phyloP scores from a whole-genome alignment of 2,113 vertebrate genomes.

The Marcusenius ussheri region DNA sequence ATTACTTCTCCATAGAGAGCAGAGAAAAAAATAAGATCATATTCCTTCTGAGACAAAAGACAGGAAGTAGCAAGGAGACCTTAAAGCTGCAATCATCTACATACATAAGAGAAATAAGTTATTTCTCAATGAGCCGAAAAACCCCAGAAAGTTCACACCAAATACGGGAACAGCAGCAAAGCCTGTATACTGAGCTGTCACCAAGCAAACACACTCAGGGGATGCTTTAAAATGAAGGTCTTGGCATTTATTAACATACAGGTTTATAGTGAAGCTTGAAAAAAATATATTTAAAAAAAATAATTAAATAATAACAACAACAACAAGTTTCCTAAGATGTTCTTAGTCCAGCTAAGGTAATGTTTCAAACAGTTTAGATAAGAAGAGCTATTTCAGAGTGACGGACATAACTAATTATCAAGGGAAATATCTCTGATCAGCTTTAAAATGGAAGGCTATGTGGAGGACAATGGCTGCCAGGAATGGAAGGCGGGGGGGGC shows the following conservation, averaged over 20 bases:
- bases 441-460: background rate
- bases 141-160: background rate
- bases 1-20: slow-evolving; percentile 18
- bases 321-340: background rate
- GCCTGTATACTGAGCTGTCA: background rate
- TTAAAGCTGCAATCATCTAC: background rate
- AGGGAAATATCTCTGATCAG: background rate
- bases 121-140: background rate
- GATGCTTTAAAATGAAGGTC: background rate
- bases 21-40: slow-evolving; percentile 36
- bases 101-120: background rate
- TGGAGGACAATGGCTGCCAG: background rate
- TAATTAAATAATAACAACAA: background rate
- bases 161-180: background rate
- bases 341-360: background rate
- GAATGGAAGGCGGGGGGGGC: background rate
- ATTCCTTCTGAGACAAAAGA: slow-evolving; percentile 47
- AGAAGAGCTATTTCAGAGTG: background rate
- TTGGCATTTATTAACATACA: background rate
- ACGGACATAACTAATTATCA: background rate
- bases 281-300: background rate
- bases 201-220: background rate
- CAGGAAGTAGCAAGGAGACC: slow-evolving; percentile 14
- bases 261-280: background rate
- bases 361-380: background rate